Base-by-base conservation (phyloP, 2,797 vertebrate genomes). In the Muscicapa striata region DNA sequence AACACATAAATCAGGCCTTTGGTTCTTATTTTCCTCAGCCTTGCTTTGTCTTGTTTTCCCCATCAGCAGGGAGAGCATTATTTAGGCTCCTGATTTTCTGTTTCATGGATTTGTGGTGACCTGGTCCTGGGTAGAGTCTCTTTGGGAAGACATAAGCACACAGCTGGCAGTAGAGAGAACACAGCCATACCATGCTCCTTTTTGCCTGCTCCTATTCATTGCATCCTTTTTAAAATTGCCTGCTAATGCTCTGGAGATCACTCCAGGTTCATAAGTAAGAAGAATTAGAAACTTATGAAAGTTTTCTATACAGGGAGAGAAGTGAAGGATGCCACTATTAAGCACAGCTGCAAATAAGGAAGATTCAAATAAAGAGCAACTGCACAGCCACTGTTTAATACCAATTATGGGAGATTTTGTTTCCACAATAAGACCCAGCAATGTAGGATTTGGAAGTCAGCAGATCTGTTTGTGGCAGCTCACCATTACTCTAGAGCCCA, bases 101-200 rank as follows among this genome's bases (percentile, higher is more conserved):
- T 66, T 98, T 96, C 49, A 96, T 88, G 64, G 92, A 41, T 80
- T 97, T 77, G 30, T 92, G 97, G 18, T 97, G 87, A 98, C 76
- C 84, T 97, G 98, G 58, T 97, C 81, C 84, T 97, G 98, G 15
- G 98, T 97, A 81, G 97, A 91, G 51, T 97, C 87, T 82, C 97
- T 98, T 90, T 98, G 97, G 26, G 90, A 93, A 72, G 96, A 97
- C 30, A 98, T 77, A 80, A 73, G 96, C 96, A 85, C 97, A 96
- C 0, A 78, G 94, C 57, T 96, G 95, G 73, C 88, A 89, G 27
- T 97, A 98, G 32, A 98, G 96, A 30, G 98, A 98, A 88, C 95
- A 97, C 18, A 98, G 85, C 38, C 22, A 61, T 20, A 30, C 20
- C 16, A 16, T 0, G 0, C 30, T 55, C 40, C 13, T 32, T 24